Conservation (phyloP, 1,140 invertebrate genomes). For the Drosophila saltans region DNA sequence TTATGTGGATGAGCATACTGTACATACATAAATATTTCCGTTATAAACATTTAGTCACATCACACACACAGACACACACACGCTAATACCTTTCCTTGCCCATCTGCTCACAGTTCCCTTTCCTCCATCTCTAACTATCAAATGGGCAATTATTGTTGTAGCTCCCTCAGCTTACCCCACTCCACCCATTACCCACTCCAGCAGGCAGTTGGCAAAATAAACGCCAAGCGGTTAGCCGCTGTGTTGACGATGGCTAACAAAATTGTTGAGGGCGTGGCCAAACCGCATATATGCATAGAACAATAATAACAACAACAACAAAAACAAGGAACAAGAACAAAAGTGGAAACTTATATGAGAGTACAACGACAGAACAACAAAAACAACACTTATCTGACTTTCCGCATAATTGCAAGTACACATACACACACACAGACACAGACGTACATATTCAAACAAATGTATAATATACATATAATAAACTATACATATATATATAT, state of each 20-base stretch:
- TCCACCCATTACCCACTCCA: neutral
- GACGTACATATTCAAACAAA: too few relatives aligned
- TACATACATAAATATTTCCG: constrained; percentile 22
- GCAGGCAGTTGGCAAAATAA: constrained; percentile 55
- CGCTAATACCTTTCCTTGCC: constrained; percentile 19
- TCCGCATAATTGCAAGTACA: constrained; percentile 20
- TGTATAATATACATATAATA: constrained; percentile 11
- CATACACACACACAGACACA: constrained; percentile 6
- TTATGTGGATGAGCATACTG: constrained; percentile 43
- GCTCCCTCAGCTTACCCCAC: constrained; percentile 24
- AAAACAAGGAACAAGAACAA: constrained; percentile 4
- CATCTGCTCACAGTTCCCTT: neutral
- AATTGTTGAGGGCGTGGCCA: constrained; percentile 15
- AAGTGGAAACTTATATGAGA: constrained; percentile 6
- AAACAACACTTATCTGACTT: constrained; percentile 12
- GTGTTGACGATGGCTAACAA: constrained; percentile 9
- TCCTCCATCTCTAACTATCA: constrained; percentile 17
- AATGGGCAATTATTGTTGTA: constrained; percentile 64
- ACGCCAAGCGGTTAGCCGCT: constrained; percentile 35
- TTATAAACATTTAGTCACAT: too few relatives aligned
- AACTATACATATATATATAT: constrained; percentile 10
- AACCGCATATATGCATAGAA: constrained; percentile 10
- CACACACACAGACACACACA: constrained; percentile 28
- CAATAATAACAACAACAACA: neutral
- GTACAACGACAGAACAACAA: neutral